These are phyloP conservation scores for Prorops nasuta DNA, from an alignment of 1,140 invertebrate genomes.

Conservation along the genomic window DNA sequence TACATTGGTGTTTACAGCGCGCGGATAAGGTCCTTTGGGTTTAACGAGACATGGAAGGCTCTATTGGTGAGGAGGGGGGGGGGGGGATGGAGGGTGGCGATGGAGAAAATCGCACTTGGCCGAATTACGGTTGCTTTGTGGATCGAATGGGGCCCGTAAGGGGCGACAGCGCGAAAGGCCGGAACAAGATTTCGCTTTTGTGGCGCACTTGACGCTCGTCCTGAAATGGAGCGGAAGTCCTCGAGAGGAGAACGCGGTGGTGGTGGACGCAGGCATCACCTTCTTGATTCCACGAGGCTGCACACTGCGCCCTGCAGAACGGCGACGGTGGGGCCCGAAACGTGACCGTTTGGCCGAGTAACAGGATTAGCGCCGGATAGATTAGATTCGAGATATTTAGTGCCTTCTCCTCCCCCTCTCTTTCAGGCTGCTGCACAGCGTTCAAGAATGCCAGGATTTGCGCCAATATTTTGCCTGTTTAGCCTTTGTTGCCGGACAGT, in stretches of 20 bases:
- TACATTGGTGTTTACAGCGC: constrained; percentile 42
- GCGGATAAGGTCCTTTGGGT: constrained; percentile 25
- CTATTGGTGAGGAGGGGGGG: constrained; percentile 8
- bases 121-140: too few relatives aligned
- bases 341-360: constrained; percentile 48
- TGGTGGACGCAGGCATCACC: too few relatives aligned
- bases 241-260: background rate
- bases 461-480: constrained; percentile 32
- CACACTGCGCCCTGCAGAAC: constrained; percentile 9
- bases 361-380: constrained; percentile 38
- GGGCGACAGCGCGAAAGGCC: background rate
- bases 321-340: too few relatives aligned
- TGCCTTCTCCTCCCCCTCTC: background rate
- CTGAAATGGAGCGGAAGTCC: constrained; percentile 15
- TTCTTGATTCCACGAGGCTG: constrained; percentile 36
- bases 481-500: constrained; percentile 24
- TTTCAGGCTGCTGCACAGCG: background rate
- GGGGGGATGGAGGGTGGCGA: background rate
- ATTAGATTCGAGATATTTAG: constrained; percentile 44
- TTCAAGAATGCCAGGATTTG: constrained; percentile 21
- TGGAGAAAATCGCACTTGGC: background rate
- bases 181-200: constrained; percentile 25
- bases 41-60: constrained; percentile 36
- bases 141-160: too few relatives aligned
- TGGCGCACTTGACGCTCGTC: constrained; percentile 5